phyloP scores from a whole-genome alignment of 2,888 invertebrate genomes.

The Dione juno region DNA sequence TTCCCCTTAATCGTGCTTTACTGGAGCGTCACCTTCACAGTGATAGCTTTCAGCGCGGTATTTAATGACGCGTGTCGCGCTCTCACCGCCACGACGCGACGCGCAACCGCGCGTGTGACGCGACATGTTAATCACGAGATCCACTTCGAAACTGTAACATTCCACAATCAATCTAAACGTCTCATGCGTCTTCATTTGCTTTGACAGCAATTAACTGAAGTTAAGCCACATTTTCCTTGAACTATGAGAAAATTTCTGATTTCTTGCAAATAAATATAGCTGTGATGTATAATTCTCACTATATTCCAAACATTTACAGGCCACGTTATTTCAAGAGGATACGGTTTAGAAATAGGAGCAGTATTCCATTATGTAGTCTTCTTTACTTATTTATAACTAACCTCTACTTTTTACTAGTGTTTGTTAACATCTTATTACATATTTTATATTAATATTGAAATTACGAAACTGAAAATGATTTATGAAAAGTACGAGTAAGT shows the following conservation, averaged over 20 bases:
- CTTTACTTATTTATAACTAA: constrained; percentile 28
- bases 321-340: neutral
- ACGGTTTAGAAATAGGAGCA: neutral
- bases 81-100: neutral
- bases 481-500: too few relatives aligned
- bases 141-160: constrained; percentile 30
- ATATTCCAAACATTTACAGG: neutral
- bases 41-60: neutral
- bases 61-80: constrained; percentile 11
- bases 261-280: neutral
- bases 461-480: neutral
- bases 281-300: neutral
- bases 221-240: neutral
- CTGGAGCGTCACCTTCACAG: neutral
- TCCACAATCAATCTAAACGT: constrained; percentile 33
- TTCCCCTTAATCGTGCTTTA: constrained; percentile 5
- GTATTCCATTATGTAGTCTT: constrained; percentile 25
- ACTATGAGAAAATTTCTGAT: neutral
- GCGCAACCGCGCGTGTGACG: neutral
- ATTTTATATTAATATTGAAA: neutral
- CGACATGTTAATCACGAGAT: constrained; percentile 33
- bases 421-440: constrained; percentile 5
- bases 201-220: constrained; percentile 26
- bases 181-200: constrained; percentile 13
- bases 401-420: constrained; percentile 2